Evolutionary conservation across 2,113 vertebrate species (phyloP), one percentile per base, ranked within the genome.

Genomic region (Beaufortia kweichowensis): DNA sequence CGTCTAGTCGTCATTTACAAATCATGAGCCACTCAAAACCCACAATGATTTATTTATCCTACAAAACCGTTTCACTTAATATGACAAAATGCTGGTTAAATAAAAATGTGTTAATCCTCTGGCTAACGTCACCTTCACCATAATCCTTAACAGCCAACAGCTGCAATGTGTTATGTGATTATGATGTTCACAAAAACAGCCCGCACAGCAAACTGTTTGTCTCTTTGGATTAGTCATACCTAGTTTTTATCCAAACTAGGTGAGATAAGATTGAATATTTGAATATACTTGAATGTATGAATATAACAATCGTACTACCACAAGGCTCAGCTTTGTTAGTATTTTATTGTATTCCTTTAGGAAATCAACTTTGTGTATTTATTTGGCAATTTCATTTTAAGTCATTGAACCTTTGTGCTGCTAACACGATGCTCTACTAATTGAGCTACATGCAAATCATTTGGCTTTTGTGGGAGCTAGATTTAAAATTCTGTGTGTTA

Each of bases 151-250:
- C 68, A 29, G 61, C 48, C 19, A 74, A 64, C 75, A 74, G 79
- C 79, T 81, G 75, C 63, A 60, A 28, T 64, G 70, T 73, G 68
- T 81, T 77, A 77, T 77, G 39, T 23, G 53, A 81, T 81, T 77
- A 77, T 72, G 63, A 62, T 77, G 79, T 41, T 53, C 43, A 53
- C 61, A 53, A 57, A 69, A 69, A 64, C 59, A 71, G 26, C 26
- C 28, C 56, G 3, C 39, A 69, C 21, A 48, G 39, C 71, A 62
- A 71, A 74, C 64, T 5, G 67, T 72, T 60, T 61, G 61, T 72
- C 46, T 73, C 35, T 73, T 5, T 41, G 62, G 48, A 71, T 76
- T 65, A 77, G 50, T 60, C 46, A 76, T 72, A 41, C 15, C 59
- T 24, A 74, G 71, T 57, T 23, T 74, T 53, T 71, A 31, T 61